A percentile compares a stretch with the other conserved stretches of the same genome.
phyloP scores from a whole-genome alignment of 2,797 vertebrate genomes.

The Galago senegalensis region DNA sequence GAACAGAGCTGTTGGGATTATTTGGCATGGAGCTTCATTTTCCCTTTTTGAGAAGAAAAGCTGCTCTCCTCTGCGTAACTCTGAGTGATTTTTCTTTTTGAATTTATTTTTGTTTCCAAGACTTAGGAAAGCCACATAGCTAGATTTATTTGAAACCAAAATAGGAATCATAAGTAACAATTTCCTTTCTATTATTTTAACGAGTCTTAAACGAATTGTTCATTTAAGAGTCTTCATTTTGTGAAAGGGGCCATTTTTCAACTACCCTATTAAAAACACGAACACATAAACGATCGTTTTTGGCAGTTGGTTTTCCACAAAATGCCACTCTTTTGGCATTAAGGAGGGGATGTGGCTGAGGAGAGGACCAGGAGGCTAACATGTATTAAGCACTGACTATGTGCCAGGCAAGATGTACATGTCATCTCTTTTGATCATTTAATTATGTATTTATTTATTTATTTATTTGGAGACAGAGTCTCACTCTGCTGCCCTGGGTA shows the following conservation, averaged over 20 bases:
- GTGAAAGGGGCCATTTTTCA: conserved; percentile 9
- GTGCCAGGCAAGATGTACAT: not conserved
- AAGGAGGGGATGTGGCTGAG: not conserved
- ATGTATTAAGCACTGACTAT: not conserved
- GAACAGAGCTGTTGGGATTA: not conserved
- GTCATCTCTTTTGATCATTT: not conserved
- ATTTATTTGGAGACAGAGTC: not conserved
- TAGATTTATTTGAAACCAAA: conserved; percentile 63
- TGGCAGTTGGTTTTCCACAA: conserved; percentile 4
- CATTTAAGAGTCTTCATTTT: not conserved
- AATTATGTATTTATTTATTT: not conserved
- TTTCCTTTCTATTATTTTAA: conserved; percentile 68
- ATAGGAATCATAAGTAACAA: conserved; percentile 26
- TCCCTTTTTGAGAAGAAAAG: conserved; percentile 24
- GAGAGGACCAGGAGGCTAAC: not conserved
- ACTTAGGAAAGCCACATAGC: conserved; percentile 61
- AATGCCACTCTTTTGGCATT: not conserved
- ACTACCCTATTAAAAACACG: not conserved
- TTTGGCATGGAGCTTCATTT: not conserved
- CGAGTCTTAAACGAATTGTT: conserved; percentile 19
- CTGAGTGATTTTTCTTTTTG: conserved; percentile 67
- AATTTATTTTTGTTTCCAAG: conserved; percentile 74
- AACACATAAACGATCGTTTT: not conserved
- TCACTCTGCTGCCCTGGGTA: not conserved
- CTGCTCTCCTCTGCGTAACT: not conserved